A percentile compares a stretch with the other conserved stretches of the same genome.
Conservation (phyloP, 2,113 vertebrate species). For the Eretmochelys imbricata region DNA sequence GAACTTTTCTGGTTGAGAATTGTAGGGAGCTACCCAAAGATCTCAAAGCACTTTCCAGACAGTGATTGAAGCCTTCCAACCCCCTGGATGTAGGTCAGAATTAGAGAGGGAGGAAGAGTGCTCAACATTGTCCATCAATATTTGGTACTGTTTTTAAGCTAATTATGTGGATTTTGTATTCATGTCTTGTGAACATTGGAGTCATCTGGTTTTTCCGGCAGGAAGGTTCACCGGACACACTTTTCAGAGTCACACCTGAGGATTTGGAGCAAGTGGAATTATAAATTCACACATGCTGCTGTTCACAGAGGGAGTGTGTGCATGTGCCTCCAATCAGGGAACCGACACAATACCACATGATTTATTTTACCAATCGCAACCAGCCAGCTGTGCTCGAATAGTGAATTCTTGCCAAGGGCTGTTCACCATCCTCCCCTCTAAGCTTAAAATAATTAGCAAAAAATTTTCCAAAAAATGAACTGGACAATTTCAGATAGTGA, state of each 20-base stretch:
- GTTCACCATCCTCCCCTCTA: constrained; percentile 20
- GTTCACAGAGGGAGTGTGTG: constrained; percentile 8
- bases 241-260: constrained; percentile 6
- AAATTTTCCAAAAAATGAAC: constrained; percentile 19
- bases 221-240: not conserved
- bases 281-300: not conserved
- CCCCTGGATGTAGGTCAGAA: not conserved
- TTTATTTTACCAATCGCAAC: constrained; percentile 9
- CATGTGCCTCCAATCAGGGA: not conserved
- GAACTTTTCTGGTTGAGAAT: not conserved
- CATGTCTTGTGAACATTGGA: constrained; percentile 17
- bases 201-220: constrained; percentile 8
- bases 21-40: not conserved
- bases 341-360: not conserved
- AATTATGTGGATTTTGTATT: not conserved
- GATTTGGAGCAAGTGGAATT: constrained; percentile 6
- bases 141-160: not conserved
- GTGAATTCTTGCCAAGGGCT: constrained; percentile 37
- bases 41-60: not conserved
- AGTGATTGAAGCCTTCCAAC: not conserved
- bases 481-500: constrained; percentile 48
- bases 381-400: not conserved
- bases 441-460: constrained; percentile 37
- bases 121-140: not conserved
- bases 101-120: not conserved